Conservation (phyloP, 2,113 vertebrate species). For the Gopherus flavomarginatus region DNA sequence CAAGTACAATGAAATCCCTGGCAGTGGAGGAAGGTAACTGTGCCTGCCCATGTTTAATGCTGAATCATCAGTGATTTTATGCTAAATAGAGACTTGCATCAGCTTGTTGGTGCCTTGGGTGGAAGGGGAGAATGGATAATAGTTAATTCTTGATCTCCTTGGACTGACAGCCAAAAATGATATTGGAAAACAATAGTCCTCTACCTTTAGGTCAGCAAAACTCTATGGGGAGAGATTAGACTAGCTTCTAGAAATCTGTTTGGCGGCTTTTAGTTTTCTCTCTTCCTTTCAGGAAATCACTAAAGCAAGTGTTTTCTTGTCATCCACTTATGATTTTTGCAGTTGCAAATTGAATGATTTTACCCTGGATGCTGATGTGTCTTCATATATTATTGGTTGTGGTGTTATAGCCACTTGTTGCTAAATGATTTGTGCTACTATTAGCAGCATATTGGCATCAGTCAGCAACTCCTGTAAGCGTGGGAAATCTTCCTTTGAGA, state of each 20-base stretch:
- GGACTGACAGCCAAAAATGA: rapidly evolving
- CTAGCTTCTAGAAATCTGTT: neutral
- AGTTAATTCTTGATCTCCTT: neutral
- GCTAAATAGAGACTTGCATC: neutral
- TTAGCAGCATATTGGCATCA: rapidly evolving
- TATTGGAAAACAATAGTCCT: neutral
- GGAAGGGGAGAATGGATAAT: neutral
- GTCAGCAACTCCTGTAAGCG: rapidly evolving
- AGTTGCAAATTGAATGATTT: rapidly evolving
- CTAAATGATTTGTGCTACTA: neutral
- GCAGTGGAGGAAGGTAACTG: neutral
- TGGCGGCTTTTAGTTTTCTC: neutral
- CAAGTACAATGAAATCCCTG: neutral
- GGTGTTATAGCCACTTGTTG: rapidly evolving
- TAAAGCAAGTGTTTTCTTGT: neutral
- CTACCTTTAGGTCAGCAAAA: neutral
- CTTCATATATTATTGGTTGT: rapidly evolving
- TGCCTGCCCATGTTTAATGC: neutral
- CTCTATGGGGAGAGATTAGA: rapidly evolving
- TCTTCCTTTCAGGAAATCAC: neutral
- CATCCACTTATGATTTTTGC: rapidly evolving
- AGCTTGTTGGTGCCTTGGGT: neutral
- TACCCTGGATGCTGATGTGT: rapidly evolving
- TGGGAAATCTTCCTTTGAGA: neutral
- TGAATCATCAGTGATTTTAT: neutral